Conservation (phyloP, 2,113 vertebrate genomes). For the Tylochromis polylepis region DNA sequence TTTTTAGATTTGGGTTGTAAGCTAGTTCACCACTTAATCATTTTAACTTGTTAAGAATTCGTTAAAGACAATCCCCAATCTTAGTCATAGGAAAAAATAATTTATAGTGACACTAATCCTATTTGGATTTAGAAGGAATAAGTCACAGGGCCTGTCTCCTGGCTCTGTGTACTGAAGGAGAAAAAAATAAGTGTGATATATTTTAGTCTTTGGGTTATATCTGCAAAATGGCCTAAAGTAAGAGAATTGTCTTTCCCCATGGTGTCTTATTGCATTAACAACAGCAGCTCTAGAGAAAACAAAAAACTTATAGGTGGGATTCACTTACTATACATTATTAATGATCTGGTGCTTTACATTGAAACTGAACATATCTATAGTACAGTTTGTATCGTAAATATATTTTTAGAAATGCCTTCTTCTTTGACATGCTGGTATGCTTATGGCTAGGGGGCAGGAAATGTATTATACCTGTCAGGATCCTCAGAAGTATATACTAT, state of each 20-base stretch:
- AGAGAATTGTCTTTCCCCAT: slow-evolving; percentile 14
- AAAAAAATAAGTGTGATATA: neutral
- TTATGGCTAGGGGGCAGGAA: neutral
- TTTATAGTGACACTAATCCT: slow-evolving; percentile 19
- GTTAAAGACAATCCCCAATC: neutral
- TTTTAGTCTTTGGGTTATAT: slow-evolving; percentile 25
- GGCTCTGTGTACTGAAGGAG: neutral
- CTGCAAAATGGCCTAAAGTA: slow-evolving; percentile 5
- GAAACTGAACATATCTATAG: neutral
- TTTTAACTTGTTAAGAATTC: neutral
- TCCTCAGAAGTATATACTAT: neutral
- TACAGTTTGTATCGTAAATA: neutral
- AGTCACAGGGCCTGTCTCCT: slow-evolving; percentile 11
- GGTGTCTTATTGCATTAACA: slow-evolving; percentile 20
- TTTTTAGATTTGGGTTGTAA: neutral
- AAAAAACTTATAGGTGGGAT: neutral
- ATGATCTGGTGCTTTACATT: neutral
- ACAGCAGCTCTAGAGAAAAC: neutral
- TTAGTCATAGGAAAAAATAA: slow-evolving; percentile 1
- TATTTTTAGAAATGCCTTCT: neutral
- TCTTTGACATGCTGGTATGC: neutral
- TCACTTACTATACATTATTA: neutral
- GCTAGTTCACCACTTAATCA: neutral
- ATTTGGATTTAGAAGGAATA: slow-evolving; percentile 6
- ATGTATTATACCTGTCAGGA: neutral